Conservation (phyloP, 2,797 vertebrate species). For the Mormyrus proboscirostris region DNA sequence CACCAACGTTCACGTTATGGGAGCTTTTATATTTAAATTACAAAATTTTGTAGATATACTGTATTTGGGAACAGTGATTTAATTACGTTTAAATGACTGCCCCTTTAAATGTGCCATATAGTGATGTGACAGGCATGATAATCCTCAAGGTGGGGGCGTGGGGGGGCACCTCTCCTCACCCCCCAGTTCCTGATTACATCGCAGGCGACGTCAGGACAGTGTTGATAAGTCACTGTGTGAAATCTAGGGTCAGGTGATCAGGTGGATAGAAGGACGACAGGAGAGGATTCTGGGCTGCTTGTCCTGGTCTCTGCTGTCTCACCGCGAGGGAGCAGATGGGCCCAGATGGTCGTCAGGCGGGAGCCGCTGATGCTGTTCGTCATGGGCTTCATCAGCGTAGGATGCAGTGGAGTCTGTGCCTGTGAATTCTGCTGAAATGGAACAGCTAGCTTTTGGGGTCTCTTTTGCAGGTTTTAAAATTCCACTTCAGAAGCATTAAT, state of each 20-base stretch:
- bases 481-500: background rate
- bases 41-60: background rate
- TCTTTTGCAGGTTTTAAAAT: background rate
- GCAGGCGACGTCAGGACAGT: background rate
- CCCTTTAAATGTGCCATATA: background rate
- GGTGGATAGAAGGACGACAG: background rate
- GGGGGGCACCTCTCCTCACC: background rate
- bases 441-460: background rate
- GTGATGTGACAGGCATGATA: background rate
- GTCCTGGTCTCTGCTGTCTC: background rate
- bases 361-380: background rate
- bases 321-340: background rate
- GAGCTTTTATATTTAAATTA: background rate
- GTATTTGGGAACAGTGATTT: background rate
- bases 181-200: background rate
- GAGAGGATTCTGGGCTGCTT: background rate
- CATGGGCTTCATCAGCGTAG: background rate
- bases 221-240: background rate
- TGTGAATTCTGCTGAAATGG: background rate
- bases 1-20: background rate
- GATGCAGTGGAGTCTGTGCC: background rate
- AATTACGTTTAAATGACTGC: background rate
- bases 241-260: constrained; percentile 1
- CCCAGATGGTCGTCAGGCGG: constrained; percentile 3
- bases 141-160: background rate